Percentiles rank a stretch among this genome's conserved stretches.
phyloP scores from a whole-genome alignment of 1,140 invertebrate species.

The Drosophila lacertosa region DNA sequence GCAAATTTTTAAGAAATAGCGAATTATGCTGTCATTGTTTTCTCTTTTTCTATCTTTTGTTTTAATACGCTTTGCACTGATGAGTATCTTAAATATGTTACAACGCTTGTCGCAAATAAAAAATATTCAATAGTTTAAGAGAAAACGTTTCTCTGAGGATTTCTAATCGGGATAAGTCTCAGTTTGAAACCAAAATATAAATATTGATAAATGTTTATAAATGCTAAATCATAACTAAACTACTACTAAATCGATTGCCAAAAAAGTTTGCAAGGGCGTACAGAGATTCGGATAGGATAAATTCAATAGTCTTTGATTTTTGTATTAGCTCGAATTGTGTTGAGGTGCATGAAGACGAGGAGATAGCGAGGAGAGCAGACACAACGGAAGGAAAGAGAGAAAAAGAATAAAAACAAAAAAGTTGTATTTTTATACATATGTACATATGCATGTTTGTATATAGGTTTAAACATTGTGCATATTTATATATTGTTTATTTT shows the following conservation, averaged over 20 bases:
- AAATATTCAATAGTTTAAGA: background rate
- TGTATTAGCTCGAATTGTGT: background rate
- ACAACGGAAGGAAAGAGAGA: slow-evolving; percentile 14
- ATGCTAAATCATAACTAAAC: no score
- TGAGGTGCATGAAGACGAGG: slow-evolving; percentile 8
- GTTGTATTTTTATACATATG: slow-evolving; percentile 22
- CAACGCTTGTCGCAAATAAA: background rate
- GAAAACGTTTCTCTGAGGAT: no score
- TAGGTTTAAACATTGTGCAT: slow-evolving; percentile 11
- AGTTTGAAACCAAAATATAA: no score
- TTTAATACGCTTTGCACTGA: background rate
- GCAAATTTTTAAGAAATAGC: slow-evolving; percentile 34
- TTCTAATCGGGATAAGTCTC: no score
- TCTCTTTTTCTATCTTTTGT: background rate
- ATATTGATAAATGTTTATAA: no score
- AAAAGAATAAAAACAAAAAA: slow-evolving; percentile 20
- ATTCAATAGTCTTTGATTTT: background rate
- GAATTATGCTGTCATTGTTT: slow-evolving; percentile 37
- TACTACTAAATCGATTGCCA: background rate
- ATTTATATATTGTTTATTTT: slow-evolving; percentile 51
- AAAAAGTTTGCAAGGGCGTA: slow-evolving; percentile 1
- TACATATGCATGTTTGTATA: background rate
- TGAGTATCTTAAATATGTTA: background rate
- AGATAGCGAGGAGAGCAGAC: slow-evolving; percentile 1
- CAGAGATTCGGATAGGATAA: background rate